phyloP scores from a whole-genome alignment of 1,140 invertebrate species.

The Cheumatopsyche charites region DNA sequence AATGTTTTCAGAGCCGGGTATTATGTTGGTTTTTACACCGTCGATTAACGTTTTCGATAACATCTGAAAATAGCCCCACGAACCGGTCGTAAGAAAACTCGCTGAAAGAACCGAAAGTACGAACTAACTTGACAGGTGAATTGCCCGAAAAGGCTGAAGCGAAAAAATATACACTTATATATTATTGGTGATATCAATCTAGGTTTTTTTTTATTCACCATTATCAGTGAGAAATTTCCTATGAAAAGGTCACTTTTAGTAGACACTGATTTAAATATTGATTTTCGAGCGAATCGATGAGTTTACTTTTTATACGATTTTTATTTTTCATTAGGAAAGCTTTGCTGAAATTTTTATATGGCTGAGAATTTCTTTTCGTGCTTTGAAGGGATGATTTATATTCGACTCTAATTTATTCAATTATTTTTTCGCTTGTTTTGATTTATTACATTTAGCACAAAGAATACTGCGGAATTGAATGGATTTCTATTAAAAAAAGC shows the following conservation, averaged over 20 bases:
- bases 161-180: too few relatives aligned
- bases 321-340: too few relatives aligned
- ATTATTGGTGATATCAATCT: too few relatives aligned
- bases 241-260: too few relatives aligned
- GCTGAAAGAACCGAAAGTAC: conserved; percentile 6
- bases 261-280: too few relatives aligned
- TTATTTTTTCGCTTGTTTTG: conserved; percentile 7
- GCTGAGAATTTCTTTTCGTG: background rate
- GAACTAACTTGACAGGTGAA: conserved; percentile 18
- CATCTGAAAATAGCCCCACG: conserved; percentile 19
- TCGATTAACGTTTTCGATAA: conserved; percentile 22
- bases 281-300: too few relatives aligned
- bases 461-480: too few relatives aligned
- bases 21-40: conserved; percentile 19
- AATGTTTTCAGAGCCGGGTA: background rate
- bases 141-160: background rate
- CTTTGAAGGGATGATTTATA: conserved; percentile 6
- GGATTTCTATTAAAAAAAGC: too few relatives aligned
- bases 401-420: conserved; percentile 11
- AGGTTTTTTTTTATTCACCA: too few relatives aligned
- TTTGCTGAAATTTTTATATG: background rate
- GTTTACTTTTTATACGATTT: too few relatives aligned
- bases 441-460: conserved; percentile 9
- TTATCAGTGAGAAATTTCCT: too few relatives aligned
- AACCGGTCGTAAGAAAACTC: background rate